phyloP scores from a whole-genome alignment of 2,888 invertebrate species.

The Perdita meconis region DNA sequence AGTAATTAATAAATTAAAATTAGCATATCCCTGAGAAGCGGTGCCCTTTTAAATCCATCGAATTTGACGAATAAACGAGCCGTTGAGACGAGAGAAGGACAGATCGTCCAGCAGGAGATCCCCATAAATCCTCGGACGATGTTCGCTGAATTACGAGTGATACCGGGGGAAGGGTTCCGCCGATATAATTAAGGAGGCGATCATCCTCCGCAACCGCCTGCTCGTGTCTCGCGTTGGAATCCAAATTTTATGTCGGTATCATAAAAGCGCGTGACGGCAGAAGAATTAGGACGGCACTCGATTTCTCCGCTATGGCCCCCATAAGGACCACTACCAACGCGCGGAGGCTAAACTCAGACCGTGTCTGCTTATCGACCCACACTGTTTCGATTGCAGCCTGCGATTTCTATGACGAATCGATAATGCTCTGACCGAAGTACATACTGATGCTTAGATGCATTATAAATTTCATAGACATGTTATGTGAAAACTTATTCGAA shows the following conservation, averaged over 20 bases:
- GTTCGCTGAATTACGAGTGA: slow-evolving; percentile 80
- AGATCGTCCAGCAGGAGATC: slow-evolving; percentile 60
- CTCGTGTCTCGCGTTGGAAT: slow-evolving; percentile 79
- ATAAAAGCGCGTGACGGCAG: slow-evolving; percentile 83
- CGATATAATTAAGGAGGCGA: slow-evolving; percentile 80
- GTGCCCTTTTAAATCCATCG: slow-evolving; percentile 27
- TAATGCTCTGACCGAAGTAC: no score
- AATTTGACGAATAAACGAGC: slow-evolving; percentile 59
- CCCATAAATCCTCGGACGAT: slow-evolving; percentile 66
- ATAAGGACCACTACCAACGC: slow-evolving; percentile 55
- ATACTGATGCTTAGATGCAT: no score
- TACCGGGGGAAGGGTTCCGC: slow-evolving; percentile 78
- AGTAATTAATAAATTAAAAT: slow-evolving; percentile 23
- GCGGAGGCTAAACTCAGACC: slow-evolving; percentile 66
- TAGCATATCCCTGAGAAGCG: neutral
- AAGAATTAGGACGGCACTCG: slow-evolving; percentile 81
- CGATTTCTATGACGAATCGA: slow-evolving; percentile 3
- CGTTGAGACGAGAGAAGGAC: slow-evolving; percentile 41
- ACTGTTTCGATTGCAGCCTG: neutral
- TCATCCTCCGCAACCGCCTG: slow-evolving; percentile 66
- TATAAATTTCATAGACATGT: no score
- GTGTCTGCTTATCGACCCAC: slow-evolving; percentile 25
- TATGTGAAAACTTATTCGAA: no score
- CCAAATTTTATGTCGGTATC: slow-evolving; percentile 83
- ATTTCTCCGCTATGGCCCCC: slow-evolving; percentile 56